phyloP scores from a whole-genome alignment of 2,888 invertebrate species.

The Oligia latruncula region DNA sequence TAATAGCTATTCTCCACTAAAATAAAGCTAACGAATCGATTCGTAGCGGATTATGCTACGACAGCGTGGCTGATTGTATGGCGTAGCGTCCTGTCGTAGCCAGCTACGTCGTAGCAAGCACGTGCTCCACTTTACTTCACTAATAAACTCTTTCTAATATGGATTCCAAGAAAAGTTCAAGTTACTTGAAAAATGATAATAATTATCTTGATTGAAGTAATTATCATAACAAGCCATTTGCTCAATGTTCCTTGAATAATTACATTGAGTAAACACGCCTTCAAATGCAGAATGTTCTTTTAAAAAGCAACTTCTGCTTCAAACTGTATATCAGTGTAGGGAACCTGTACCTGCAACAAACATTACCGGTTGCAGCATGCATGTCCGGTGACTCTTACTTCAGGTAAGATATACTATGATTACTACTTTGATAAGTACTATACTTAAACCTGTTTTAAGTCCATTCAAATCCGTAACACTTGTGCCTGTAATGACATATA shows the following conservation, averaged over 20 bases:
- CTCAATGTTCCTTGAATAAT: not conserved
- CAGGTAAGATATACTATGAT: not conserved
- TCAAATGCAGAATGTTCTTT: not conserved
- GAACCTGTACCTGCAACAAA: not conserved
- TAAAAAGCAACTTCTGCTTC: not conserved
- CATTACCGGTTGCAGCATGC: not conserved
- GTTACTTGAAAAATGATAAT: not conserved
- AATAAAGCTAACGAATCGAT: constrained; percentile 41
- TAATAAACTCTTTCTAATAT: constrained; percentile 4
- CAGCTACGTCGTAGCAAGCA: constrained; percentile 22
- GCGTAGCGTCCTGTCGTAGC: constrained; percentile 36
- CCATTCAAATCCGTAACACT: not conserved
- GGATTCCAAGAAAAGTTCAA: constrained; percentile 3
- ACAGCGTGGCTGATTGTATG: constrained; percentile 30
- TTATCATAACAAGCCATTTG: not conserved
- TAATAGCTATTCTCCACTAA: not conserved
- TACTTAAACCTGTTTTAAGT: not conserved
- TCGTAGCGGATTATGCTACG: constrained; percentile 21
- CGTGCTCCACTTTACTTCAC: constrained; percentile 26
- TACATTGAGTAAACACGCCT: not conserved
- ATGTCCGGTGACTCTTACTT: constrained; percentile 19
- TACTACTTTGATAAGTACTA: not conserved
- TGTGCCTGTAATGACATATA: not conserved
- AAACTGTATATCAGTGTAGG: not conserved
- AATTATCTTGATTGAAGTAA: too few relatives aligned